Base-by-base conservation (phyloP, 2,888 invertebrate species). In the Erebia aethiops region DNA sequence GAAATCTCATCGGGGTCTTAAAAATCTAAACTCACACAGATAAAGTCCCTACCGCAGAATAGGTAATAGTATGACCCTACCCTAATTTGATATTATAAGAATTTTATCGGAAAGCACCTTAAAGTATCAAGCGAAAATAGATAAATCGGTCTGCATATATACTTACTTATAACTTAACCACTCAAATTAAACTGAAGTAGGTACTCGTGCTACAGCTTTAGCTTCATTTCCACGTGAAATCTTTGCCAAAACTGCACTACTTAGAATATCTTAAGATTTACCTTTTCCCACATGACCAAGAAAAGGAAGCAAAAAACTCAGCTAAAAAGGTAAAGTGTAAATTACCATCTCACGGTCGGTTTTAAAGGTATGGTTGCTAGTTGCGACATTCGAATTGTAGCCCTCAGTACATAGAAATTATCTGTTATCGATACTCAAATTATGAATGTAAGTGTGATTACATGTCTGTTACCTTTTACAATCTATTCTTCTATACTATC, bases 251-350 rank as follows among this genome's bases (percentile, higher is more conserved):
- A 51, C 49, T 2, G 51, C 51, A 14, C 51, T 51, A 51, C 51
- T 51, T 51, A 14, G n/a, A n/a, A n/a, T 51, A 51, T 51, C 51
- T 51, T n/a, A 51, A 51, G 51, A 51, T 51, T 51, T 51, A 51
- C 51, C n/a, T 51, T 51, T 51, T 51, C n/a, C n/a, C 51, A 51
- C 51, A 51, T 49, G 49, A n/a, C n/a, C 49, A n/a, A 49, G 51
- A 51, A 51, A n/a, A n/a, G 51, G 51, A 14, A 51, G n/a, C 14
- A n/a, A 51, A 51, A n/a, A 51, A n/a, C 8, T 13, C 14, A 14
- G 14, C 14, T n/a, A 14, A 51, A 51, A 51, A 51, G n/a, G 14
- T 51, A 51, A 51, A 51, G 14, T 14, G 13, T 51, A 51, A 51
- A 51, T 51, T 51, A 51, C n/a, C n/a, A 51, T 51, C 1, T 51